Conservation (phyloP, 2,113 vertebrate species). For the Grammomys surdaster region DNA sequence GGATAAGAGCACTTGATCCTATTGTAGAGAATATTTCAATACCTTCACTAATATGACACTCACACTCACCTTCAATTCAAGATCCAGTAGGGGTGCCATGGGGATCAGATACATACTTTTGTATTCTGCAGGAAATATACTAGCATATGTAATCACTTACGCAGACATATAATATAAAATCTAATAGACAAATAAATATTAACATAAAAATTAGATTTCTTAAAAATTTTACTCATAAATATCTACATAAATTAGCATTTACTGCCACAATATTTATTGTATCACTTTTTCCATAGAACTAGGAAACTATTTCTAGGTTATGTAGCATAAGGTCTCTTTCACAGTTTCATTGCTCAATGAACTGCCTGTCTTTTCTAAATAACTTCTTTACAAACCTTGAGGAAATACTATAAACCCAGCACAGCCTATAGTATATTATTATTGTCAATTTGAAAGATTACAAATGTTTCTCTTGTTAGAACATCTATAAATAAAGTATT, state of each 20-base stretch:
- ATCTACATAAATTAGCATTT: not conserved
- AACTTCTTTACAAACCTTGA: not conserved
- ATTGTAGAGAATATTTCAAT: not conserved
- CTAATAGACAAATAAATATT: not conserved
- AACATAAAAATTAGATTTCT: not conserved
- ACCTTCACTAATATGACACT: too few relatives aligned
- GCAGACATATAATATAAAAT: not conserved
- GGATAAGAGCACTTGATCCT: not conserved
- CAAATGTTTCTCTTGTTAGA: conserved; percentile 64
- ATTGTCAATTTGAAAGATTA: conserved; percentile 62
- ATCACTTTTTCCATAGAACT: conserved; percentile 16
- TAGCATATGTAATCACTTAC: too few relatives aligned
- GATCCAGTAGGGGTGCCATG: not conserved
- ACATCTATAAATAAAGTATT: conserved; percentile 78
- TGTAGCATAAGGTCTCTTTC: not conserved
- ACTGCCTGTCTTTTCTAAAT: conserved; percentile 24
- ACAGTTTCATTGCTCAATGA: conserved; percentile 28
- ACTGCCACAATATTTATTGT: not conserved
- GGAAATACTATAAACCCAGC: conserved; percentile 47
- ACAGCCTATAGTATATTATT: conserved; percentile 54
- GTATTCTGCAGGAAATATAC: not conserved
- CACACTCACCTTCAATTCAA: not conserved
- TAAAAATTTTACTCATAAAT: not conserved
- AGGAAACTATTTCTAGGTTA: not conserved
- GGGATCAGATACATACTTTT: too few relatives aligned